phyloP scores from a whole-genome alignment of 1,140 invertebrate genomes.

The Drosophila seguyi region DNA sequence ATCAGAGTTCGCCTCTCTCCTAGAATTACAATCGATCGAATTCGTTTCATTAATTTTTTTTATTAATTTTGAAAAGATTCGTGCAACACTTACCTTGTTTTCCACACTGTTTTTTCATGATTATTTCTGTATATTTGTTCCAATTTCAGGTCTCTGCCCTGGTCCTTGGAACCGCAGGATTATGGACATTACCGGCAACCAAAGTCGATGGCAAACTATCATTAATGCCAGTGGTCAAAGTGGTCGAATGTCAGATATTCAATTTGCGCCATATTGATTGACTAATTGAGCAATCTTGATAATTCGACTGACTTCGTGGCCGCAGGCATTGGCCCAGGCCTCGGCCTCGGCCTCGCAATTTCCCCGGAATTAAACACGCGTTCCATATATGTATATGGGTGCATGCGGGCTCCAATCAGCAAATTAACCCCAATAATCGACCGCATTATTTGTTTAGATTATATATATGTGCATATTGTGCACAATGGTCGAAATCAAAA shows the following conservation, averaged over 20 bases:
- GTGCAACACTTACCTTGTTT: background rate
- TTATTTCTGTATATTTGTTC: background rate
- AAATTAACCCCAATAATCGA: conserved; percentile 72
- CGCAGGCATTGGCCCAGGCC: background rate
- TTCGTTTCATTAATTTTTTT: conserved; percentile 24
- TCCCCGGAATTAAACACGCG: conserved; percentile 33
- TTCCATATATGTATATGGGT: background rate
- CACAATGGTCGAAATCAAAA: conserved; percentile 51
- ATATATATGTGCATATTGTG: conserved; percentile 24
- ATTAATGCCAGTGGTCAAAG: conserved; percentile 33
- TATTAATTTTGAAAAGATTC: background rate
- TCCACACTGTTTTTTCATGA: rapidly evolving
- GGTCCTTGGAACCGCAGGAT: background rate
- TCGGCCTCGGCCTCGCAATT: conserved; percentile 5
- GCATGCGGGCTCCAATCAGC: conserved; percentile 56
- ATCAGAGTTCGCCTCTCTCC: conserved; percentile 2
- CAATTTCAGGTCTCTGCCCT: background rate
- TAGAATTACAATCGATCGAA: conserved; percentile 18
- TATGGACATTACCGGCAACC: conserved; percentile 40
- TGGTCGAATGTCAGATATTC: conserved; percentile 31
- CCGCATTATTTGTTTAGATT: conserved; percentile 71
- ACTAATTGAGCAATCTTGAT: conserved; percentile 66
- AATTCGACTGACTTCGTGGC: conserved; percentile 29
- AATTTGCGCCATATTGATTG: conserved; percentile 57
- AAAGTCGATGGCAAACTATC: conserved; percentile 52